Base-by-base conservation (phyloP, 2,797 vertebrate species). In the Benthosema pterotum region DNA sequence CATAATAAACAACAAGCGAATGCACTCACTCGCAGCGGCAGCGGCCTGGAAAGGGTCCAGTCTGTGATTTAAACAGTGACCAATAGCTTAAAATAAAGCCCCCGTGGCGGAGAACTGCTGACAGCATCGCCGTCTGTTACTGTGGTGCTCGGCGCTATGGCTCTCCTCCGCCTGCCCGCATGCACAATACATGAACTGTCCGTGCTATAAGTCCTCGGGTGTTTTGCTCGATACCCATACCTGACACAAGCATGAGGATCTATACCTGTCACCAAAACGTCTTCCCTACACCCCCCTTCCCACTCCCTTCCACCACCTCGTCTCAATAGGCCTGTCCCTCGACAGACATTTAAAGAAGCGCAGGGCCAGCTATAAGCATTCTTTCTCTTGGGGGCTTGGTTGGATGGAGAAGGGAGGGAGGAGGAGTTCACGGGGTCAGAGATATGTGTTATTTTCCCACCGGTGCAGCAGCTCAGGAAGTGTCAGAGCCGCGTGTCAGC, bases 341-440 rank as follows among this genome's bases (percentile, higher is more conserved):
- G 89, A 82, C 82, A 81, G 85, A 78, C 85, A 86, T 90, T 89
- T 89, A 84, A 86, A 90, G 83, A 90, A 82, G 73, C 56, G 80
- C 81, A 84, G 84, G 32, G 84, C 63, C 83, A 75, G 82, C 87
- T 85, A 88, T n/a, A 87, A 86, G 69, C 80, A 69, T 83, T 83
- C 77, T 79, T 80, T 84, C 87, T 90, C 82, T 56, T 13, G 85
- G 88, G 84, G 77, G 83, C 88, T 77, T 61, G 8, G 32, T n/a
- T n/a, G n/a, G n/a, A n/a, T n/a, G 63, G 38, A 67, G 72, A 72
- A 70, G 51, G 53, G 79, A 73, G 80, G 81, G 87, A 70, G 51
- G 53, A 78, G 72, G 80, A 80, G 87, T 90, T 90, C 86, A 90
- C 75, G 84, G 89, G 90, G 90, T 92, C 91, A 92, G 82, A 82